These are phyloP conservation scores for Sebastes trivittatus DNA, from an alignment of 2,797 vertebrate genomes.

Conservation along the genomic window DNA sequence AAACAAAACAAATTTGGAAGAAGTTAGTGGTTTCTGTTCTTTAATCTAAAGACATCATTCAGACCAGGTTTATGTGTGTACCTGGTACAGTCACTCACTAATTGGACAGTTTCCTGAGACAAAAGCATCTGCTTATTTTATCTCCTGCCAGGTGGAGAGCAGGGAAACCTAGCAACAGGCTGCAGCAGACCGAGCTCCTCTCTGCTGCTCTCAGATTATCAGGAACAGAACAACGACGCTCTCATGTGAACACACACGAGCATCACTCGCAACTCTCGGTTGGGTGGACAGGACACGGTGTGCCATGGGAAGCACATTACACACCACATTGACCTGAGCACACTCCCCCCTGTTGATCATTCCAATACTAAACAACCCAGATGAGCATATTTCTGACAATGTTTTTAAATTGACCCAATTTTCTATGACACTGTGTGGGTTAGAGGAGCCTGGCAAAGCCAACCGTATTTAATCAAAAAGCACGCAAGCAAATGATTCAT, in stretches of 20 bases:
- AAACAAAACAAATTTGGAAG: neutral
- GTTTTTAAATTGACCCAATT: conserved; percentile 23
- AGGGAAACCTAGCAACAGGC: conserved; percentile 78
- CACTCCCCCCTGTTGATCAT: conserved; percentile 26
- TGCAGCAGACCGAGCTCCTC: conserved; percentile 35
- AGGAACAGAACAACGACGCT: conserved; percentile 15
- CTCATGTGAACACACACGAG: conserved; percentile 2
- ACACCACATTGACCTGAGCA: conserved; percentile 24
- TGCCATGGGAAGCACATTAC: conserved; percentile 24
- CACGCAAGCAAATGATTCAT: conserved; percentile 31
- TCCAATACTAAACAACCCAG: neutral
- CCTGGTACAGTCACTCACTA: conserved; percentile 1
- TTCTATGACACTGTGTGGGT: conserved; percentile 24
- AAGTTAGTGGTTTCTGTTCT: neutral
- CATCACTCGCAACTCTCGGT: conserved; percentile 8
- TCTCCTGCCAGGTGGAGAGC: conserved; percentile 51
- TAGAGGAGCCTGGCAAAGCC: neutral
- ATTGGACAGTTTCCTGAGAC: conserved; percentile 42
- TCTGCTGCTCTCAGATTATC: conserved; percentile 19
- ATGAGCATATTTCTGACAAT: conserved; percentile 9
- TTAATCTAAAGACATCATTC: no score
- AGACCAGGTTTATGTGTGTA: neutral
- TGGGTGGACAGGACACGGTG: conserved; percentile 29
- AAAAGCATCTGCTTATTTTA: conserved; percentile 40
- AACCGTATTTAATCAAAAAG: conserved; percentile 13